Conservation (phyloP, 2,888 invertebrate species). For the Limnephilus auricula region DNA sequence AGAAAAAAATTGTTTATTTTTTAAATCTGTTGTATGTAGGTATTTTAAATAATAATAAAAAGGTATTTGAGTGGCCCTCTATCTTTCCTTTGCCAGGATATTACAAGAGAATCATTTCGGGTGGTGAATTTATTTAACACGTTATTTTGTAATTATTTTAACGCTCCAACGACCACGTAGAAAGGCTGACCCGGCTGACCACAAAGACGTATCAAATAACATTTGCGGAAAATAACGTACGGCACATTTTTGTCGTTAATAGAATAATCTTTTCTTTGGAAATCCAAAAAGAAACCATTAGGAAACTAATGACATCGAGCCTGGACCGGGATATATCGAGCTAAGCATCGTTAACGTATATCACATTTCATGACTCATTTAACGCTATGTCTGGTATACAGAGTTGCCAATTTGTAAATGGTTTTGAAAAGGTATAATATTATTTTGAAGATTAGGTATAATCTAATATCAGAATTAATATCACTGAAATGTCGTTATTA, state of each 20-base stretch:
- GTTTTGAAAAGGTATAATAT: not conserved
- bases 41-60: no score
- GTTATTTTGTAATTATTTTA: slow-evolving; percentile 3
- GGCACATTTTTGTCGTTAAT: slow-evolving; percentile 45
- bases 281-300: slow-evolving; percentile 63
- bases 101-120: no score
- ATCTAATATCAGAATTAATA: not conserved
- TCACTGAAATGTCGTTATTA: not conserved
- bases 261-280: slow-evolving; percentile 62
- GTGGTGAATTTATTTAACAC: not conserved
- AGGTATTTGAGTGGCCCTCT: no score
- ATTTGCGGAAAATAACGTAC: slow-evolving; percentile 34
- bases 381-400: slow-evolving; percentile 55
- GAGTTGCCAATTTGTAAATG: slow-evolving; percentile 35
- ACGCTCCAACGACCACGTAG: slow-evolving; percentile 12
- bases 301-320: slow-evolving; percentile 65
- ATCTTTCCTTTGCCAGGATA: not conserved
- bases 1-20: no score
- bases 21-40: no score
- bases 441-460: not conserved
- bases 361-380: slow-evolving; percentile 65
- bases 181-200: not conserved
- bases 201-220: slow-evolving; percentile 38
- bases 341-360: slow-evolving; percentile 56
- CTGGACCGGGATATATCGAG: slow-evolving; percentile 50